Conservation (phyloP, 2,888 invertebrate species). For the Stenodera caucasica region DNA sequence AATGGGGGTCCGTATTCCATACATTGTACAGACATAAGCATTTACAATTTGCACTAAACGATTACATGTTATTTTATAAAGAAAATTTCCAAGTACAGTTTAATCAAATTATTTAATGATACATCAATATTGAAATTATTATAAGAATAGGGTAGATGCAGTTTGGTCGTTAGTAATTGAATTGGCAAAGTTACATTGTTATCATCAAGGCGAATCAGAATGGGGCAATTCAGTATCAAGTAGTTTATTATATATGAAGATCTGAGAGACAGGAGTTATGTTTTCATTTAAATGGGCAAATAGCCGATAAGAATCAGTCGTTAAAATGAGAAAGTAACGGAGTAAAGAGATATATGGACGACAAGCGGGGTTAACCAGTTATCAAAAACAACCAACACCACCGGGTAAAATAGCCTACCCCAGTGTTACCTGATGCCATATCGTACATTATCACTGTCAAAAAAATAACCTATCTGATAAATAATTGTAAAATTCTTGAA, state of each 20-base stretch:
- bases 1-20: constrained; percentile 29
- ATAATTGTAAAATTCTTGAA: constrained; percentile 27
- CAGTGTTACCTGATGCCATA: constrained; percentile 29
- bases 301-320: constrained; percentile 47
- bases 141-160: not conserved
- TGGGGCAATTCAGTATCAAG: constrained; percentile 34
- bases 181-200: constrained; percentile 21
- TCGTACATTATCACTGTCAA: constrained; percentile 29
- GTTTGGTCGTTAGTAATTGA: constrained; percentile 13
- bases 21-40: constrained; percentile 25
- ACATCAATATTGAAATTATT: not conserved
- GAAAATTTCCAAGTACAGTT: too few species aligned
- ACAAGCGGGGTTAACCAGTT: constrained; percentile 28
- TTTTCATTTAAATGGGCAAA: constrained; percentile 46
- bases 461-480: constrained; percentile 24
- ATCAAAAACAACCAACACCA: constrained; percentile 18
- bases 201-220: constrained; percentile 24
- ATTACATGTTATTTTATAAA: too few species aligned
- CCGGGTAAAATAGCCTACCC: constrained; percentile 20
- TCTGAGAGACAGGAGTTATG: constrained; percentile 37
- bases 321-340: constrained; percentile 45
- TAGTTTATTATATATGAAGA: constrained; percentile 33
- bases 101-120: not conserved
- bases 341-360: constrained; percentile 30
- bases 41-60: too few species aligned